These are phyloP conservation scores for Thaumatotibia leucotreta DNA, from an alignment of 1,140 invertebrate species.

Conservation along the genomic window DNA sequence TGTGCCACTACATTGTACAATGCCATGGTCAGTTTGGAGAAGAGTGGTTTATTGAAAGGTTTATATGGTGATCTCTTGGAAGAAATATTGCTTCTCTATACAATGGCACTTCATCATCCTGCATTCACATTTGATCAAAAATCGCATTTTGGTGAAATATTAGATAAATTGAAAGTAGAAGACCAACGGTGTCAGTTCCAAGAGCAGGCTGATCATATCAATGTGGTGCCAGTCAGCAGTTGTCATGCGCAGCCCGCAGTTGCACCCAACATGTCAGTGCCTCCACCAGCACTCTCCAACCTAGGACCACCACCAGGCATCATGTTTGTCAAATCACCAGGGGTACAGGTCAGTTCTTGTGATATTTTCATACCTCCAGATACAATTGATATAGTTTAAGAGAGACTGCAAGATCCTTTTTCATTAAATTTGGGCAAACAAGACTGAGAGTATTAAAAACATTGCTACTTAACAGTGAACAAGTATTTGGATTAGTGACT, in stretches of 20 bases:
- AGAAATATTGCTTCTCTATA: constrained; percentile 91
- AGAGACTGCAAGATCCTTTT: too few species aligned
- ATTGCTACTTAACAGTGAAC: too few species aligned
- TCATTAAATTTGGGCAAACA: too few species aligned
- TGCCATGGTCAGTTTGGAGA: constrained; percentile 82
- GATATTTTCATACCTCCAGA: too few species aligned
- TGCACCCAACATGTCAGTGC: constrained; percentile 65
- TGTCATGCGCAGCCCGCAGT: constrained; percentile 61
- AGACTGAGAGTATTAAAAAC: too few species aligned
- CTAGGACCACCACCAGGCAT: constrained; percentile 63
- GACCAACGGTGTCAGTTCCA: constrained; percentile 77
- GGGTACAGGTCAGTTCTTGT: constrained; percentile 68
- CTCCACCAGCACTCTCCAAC: constrained; percentile 63
- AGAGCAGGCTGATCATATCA: constrained; percentile 69
- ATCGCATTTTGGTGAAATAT: constrained; percentile 84
- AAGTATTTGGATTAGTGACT: too few species aligned
- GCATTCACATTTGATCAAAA: constrained; percentile 96
- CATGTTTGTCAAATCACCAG: constrained; percentile 66
- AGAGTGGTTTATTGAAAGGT: constrained; percentile 81
- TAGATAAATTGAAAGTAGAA: constrained; percentile 83
- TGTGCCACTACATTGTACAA: constrained; percentile 91
- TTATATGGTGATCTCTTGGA: constrained; percentile 83
- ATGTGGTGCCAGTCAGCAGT: constrained; percentile 62
- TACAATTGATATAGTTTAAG: too few species aligned
- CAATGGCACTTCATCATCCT: constrained; percentile 94